Conservation (phyloP, 2,888 invertebrate genomes). For the Hypsopygia costalis region DNA sequence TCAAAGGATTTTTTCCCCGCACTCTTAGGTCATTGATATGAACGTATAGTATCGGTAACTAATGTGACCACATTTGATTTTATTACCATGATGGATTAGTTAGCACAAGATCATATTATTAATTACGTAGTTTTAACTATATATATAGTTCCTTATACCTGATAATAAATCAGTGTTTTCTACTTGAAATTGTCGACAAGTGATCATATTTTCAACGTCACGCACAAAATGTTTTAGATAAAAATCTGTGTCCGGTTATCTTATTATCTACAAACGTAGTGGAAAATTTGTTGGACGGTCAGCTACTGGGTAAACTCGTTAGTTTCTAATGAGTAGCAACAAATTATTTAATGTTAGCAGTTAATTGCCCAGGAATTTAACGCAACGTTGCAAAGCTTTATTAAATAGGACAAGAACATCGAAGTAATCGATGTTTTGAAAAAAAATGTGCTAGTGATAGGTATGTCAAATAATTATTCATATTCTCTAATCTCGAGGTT, state of each 20-base stretch:
- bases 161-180: constrained; percentile 4
- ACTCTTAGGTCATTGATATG: too few species aligned
- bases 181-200: constrained; percentile 25
- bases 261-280: constrained; percentile 21
- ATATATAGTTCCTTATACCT: not conserved
- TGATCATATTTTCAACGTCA: constrained; percentile 25
- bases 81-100: too few species aligned
- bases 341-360: constrained; percentile 2
- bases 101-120: too few species aligned
- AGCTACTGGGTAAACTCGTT: constrained; percentile 29
- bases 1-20: too few species aligned
- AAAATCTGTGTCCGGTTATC: constrained; percentile 30
- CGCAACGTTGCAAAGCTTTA: constrained; percentile 16
- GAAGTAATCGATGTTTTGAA: not conserved
- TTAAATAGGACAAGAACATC: constrained; percentile 1
- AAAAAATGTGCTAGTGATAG: not conserved
- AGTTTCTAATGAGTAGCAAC: constrained; percentile 14
- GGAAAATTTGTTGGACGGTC: constrained; percentile 36
- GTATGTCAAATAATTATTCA: not conserved
- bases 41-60: too few species aligned
- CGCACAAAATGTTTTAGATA: constrained; percentile 30
- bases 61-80: too few species aligned
- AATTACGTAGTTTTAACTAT: too few species aligned
- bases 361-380: constrained; percentile 30
- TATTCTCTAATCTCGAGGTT: not conserved